A percentile compares a stretch with the other conserved stretches of the same genome.
phyloP scores from a whole-genome alignment of 2,797 vertebrate species.

The Delichon dasypus region DNA sequence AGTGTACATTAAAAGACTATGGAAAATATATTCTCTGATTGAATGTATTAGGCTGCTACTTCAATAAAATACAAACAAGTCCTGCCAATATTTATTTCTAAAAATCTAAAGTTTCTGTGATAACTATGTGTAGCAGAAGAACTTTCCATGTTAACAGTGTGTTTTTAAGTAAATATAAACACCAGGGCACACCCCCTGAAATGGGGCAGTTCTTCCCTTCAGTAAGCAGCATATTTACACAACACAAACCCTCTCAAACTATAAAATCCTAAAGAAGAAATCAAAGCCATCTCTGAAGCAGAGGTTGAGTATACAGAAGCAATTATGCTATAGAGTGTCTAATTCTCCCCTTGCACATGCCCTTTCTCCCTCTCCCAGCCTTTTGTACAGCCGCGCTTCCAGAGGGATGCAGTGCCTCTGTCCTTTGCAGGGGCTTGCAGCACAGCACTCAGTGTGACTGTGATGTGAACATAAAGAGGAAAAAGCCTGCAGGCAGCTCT shows the following conservation, averaged over 20 bases:
- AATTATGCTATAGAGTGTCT: not conserved
- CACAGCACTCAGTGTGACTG: not conserved
- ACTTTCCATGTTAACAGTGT: not conserved
- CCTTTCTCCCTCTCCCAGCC: not conserved
- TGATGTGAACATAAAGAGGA: not conserved
- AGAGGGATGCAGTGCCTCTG: not conserved
- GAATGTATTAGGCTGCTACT: not conserved
- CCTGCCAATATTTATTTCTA: not conserved
- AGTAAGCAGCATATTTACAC: not conserved
- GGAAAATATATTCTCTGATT: not conserved
- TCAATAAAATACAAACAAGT: not conserved
- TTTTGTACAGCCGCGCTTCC: rapidly evolving
- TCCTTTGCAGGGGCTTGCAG: not conserved
- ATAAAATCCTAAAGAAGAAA: not conserved
- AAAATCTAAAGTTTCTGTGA: not conserved
- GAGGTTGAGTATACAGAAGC: not conserved
- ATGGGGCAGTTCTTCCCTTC: not conserved
- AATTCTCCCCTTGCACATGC: not conserved
- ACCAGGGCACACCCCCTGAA: not conserved
- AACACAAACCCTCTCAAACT: not conserved
- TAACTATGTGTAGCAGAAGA: not conserved
- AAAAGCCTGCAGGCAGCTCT: not conserved
- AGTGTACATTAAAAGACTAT: not conserved
- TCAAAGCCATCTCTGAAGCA: not conserved
- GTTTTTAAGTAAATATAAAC: not conserved